Evolutionary conservation across 2,888 invertebrate species (phyloP), one percentile per base, ranked within the genome.

Genomic region (Lasioglossum vierecki): DNA sequence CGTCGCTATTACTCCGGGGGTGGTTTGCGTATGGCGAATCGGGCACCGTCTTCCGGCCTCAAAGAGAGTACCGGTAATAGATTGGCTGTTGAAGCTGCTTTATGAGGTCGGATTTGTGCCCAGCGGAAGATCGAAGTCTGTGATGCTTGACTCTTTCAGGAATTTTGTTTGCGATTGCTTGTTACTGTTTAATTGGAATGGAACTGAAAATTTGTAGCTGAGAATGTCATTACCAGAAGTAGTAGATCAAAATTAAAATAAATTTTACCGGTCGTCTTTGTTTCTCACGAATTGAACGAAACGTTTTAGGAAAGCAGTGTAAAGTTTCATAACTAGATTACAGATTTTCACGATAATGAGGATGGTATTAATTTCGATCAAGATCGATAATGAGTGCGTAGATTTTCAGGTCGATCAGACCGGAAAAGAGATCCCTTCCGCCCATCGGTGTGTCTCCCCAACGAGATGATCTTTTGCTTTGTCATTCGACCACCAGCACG

Each of bases 391-490:
- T 30, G 53, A 66, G 46, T 79, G 76, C 72, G 76, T 86, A 89
- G 88, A 91, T 86, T 83, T 88, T 82, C 83, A 88, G 74, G 77
- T 78, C 30, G 73, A 60, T 35, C 79, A 72, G 77, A 46, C 39
- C 72, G 30, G 78, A 35, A 46, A 53, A 76, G 63, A 30, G 72
- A 71, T 73, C 71, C 71, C 63, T 63, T 66, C 75, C 68, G 68
- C 46, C 80, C 26, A 76, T 76, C 49, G 49, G 11, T 39, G 46
- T 41, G 63, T 71, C 68, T 66, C 68, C 66, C 80, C 71, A 60
- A 81, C 72, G 82, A 82, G 84, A 84, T 86, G 88, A 90, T 89
- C 89, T 88, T 87, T 89, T 83, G 87, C 86, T 83, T 89, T 88
- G 90, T 88, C 81, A 86, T 84, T 85, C 87, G 84, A 80, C 80